A percentile compares a stretch with the other conserved stretches of the same genome.
Evolutionary conservation across 37 sponge, comb jelly and placozoan genomes (phyloP).

Genomic region (Aplysina aerophoba): DNA sequence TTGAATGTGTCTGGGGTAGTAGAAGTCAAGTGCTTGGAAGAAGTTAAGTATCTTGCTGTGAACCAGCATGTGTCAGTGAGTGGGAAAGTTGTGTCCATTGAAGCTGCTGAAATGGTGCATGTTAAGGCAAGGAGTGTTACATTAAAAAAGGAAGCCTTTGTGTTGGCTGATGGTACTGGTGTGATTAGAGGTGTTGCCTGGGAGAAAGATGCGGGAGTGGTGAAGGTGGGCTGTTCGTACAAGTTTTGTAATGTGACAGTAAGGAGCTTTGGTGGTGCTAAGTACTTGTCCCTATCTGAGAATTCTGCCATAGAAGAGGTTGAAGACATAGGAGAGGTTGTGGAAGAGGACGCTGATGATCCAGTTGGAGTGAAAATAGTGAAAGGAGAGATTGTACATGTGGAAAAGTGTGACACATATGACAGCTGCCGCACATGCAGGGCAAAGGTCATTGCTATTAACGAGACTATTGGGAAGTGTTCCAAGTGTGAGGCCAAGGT

Average conservation of each 20-base stretch:
- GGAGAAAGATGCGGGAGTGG: conserved; percentile 1
- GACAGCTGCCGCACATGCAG: conserved; percentile 10
- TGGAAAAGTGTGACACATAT: background rate
- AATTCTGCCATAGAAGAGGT: conserved; percentile 1
- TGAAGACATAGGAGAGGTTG: conserved; percentile 13
- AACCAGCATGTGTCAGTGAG: no score
- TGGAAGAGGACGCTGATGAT: conserved; percentile 23
- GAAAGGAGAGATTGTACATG: conserved; percentile 12
- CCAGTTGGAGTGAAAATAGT: background rate
- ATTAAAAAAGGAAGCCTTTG: no score
- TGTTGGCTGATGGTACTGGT: conserved; percentile 9
- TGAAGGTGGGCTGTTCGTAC: background rate
- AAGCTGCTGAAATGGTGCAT: no score
- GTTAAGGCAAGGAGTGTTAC: no score
- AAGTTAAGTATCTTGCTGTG: background rate
- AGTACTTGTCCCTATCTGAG: conserved; percentile 9
- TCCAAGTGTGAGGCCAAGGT: background rate
- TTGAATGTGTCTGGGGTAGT: background rate
- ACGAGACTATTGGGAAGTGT: background rate
- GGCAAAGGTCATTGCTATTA: conserved; percentile 15
- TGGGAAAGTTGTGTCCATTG: no score
- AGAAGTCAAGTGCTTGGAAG: background rate
- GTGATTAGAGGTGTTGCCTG: conserved; percentile 18
- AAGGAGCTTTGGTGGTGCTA: conserved; percentile 10
- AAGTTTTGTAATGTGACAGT: conserved; percentile 20